phyloP scores from a whole-genome alignment of 35 echinoderm and acorn worm genomes.

The Chiridota heheva region DNA sequence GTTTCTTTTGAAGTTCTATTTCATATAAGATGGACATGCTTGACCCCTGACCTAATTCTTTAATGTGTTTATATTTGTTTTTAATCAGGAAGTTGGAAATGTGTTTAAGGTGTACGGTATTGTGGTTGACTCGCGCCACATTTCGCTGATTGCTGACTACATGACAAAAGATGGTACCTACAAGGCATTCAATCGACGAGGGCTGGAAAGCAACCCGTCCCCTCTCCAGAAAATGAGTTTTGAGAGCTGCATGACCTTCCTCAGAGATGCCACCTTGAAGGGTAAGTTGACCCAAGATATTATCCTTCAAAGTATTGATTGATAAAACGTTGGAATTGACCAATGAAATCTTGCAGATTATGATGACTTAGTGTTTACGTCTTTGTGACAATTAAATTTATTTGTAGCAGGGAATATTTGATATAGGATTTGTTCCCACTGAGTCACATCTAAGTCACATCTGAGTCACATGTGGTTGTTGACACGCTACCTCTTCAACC shows the following conservation, averaged over 20 bases:
- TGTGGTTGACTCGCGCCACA: conserved; percentile 77
- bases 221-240: conserved; percentile 96
- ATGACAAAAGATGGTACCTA: conserved; percentile 96
- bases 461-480: too few species aligned
- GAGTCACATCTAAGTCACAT: too few species aligned
- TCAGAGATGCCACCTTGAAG: conserved; percentile 81
- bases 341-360: neutral
- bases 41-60: too few species aligned
- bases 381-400: too few species aligned
- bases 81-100: conserved; percentile 70
- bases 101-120: conserved; percentile 97
- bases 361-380: too few species aligned
- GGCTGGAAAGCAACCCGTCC: conserved; percentile 86
- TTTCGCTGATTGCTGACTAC: conserved; percentile 88
- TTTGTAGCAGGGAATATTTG: too few species aligned
- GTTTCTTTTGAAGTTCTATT: too few species aligned
- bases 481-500: too few species aligned
- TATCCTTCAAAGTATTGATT: neutral
- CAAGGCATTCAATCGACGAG: conserved; percentile 84
- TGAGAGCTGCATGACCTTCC: conserved; percentile 82
- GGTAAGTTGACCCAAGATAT: conserved; percentile 52
- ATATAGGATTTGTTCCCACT: too few species aligned
- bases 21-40: too few species aligned
- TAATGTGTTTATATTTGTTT: too few species aligned
- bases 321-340: neutral